These are phyloP conservation scores for Leucania comma DNA, from an alignment of 2,888 invertebrate species.

Conservation along the genomic window DNA sequence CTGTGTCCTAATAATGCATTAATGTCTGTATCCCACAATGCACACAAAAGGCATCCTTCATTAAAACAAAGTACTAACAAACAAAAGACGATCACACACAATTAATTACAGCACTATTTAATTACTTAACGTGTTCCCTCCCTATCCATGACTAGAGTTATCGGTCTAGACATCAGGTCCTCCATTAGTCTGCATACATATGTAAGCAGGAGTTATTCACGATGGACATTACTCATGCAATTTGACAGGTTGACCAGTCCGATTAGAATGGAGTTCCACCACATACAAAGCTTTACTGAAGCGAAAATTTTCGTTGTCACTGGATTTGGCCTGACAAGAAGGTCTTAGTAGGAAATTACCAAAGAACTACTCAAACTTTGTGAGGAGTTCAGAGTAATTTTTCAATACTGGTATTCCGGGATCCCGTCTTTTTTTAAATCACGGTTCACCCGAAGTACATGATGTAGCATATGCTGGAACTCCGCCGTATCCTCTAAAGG, in stretches of 20 bases:
- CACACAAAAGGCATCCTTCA: conserved; percentile 11
- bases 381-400: too few relatives aligned
- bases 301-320: neutral
- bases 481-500: too few relatives aligned
- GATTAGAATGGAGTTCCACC: conserved; percentile 7
- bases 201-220: conserved; percentile 4
- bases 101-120: conserved; percentile 35
- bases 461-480: too few relatives aligned
- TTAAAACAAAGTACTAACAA: conserved; percentile 7
- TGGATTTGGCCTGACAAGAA: too few relatives aligned
- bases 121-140: conserved; percentile 37
- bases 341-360: too few relatives aligned
- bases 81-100: conserved; percentile 15
- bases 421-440: too few relatives aligned
- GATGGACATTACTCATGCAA: conserved; percentile 29
- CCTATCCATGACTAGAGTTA: conserved; percentile 12
- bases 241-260: conserved; percentile 34
- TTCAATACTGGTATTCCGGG: too few relatives aligned
- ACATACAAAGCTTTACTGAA: neutral
- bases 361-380: too few relatives aligned
- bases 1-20: neutral
- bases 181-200: conserved; percentile 57
- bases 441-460: too few relatives aligned
- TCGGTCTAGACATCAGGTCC: conserved; percentile 61
- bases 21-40: neutral